phyloP scores from a whole-genome alignment of 1,140 invertebrate species.

The Euwallacea similis region DNA sequence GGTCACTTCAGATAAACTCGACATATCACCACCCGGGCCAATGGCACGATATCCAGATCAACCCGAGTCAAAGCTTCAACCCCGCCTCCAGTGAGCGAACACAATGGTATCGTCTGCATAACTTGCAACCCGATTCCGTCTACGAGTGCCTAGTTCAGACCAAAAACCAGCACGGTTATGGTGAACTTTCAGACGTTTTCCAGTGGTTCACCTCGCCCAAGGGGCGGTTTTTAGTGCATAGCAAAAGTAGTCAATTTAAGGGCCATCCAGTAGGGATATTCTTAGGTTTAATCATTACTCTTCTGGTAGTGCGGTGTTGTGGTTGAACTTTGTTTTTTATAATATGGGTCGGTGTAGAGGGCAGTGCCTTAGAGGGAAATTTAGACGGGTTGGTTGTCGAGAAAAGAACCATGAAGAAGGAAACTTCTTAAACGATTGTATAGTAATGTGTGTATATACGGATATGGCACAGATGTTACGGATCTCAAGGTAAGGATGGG shows the following conservation, averaged over 20 bases:
- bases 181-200: slow-evolving; percentile 57
- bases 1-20: slow-evolving; percentile 65
- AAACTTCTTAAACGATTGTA: no score
- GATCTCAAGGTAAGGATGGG: no score
- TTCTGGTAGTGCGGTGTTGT: no score
- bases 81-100: slow-evolving; percentile 46
- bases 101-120: slow-evolving; percentile 53
- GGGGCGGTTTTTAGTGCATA: slow-evolving; percentile 40
- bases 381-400: no score
- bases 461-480: no score
- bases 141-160: slow-evolving; percentile 68
- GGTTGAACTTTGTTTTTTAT: no score
- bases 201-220: slow-evolving; percentile 51
- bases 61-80: slow-evolving; percentile 50
- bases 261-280: no score
- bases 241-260: not conserved
- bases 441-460: no score
- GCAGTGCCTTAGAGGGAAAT: no score
- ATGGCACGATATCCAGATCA: slow-evolving; percentile 67
- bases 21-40: slow-evolving; percentile 70
- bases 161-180: slow-evolving; percentile 69
- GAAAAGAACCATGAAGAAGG: no score
- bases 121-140: slow-evolving; percentile 61
- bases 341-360: no score
- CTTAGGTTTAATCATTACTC: no score